Evolutionary conservation across 2,113 vertebrate species (phyloP).

Genomic region (Asarcornis scutulata): DNA sequence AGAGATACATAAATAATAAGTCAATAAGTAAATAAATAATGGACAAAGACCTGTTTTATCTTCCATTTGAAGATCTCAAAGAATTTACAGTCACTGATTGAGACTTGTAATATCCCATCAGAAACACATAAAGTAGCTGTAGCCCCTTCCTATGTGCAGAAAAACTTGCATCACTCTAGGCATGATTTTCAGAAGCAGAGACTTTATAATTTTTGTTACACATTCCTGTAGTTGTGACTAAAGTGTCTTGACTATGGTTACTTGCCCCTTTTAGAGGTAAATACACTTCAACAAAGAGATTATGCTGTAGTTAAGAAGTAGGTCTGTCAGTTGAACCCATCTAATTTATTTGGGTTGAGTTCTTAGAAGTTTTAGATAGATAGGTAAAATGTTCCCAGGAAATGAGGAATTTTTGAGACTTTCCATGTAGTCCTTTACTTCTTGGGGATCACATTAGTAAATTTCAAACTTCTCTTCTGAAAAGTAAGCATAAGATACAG

Average conservation of each 20-base stretch:
- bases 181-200: neutral
- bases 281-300: neutral
- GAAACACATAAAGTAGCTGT: neutral
- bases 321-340: neutral
- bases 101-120: constrained; percentile 17
- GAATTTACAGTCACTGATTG: constrained; percentile 35
- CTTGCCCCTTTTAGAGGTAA: neutral
- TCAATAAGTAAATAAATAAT: constrained; percentile 72
- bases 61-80: constrained; percentile 56
- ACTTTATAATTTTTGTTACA: neutral
- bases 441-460: neutral
- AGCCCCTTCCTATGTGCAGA: neutral
- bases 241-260: neutral
- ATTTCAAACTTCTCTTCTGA: neutral
- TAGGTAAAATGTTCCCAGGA: neutral
- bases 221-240: neutral
- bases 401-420: neutral
- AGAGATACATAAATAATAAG: constrained; percentile 70
- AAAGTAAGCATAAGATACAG: neutral
- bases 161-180: neutral
- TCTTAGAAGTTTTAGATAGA: neutral
- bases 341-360: neutral
- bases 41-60: constrained; percentile 60
- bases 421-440: neutral
- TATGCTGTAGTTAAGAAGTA: neutral